phyloP scores from a whole-genome alignment of 1,140 invertebrate genomes.

The Camponotus pennsylvanicus region DNA sequence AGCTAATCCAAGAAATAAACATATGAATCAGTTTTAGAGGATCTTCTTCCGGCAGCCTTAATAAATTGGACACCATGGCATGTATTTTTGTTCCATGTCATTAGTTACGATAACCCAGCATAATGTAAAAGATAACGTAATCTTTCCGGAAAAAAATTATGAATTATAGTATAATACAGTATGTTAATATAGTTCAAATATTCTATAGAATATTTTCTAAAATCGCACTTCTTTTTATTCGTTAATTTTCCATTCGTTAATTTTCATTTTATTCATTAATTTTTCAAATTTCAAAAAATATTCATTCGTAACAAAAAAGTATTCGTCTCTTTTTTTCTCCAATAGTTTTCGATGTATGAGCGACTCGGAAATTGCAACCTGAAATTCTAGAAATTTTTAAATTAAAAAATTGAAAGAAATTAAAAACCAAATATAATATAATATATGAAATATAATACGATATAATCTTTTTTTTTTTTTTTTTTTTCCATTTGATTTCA shows the following conservation, averaged over 20 bases:
- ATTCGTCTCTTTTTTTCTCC: not conserved
- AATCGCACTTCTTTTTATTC: not conserved
- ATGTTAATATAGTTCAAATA: not conserved
- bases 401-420: not conserved
- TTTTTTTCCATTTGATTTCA: not conserved
- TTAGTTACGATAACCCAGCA: conserved; percentile 42
- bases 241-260: not conserved
- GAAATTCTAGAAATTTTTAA: not conserved
- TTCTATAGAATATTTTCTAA: not conserved
- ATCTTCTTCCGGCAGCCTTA: conserved; percentile 32
- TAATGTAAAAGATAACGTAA: conserved; percentile 9
- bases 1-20: conserved; percentile 22
- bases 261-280: not conserved
- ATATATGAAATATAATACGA: too few species aligned
- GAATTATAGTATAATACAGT: too few species aligned
- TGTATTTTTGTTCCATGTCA: conserved; percentile 24
- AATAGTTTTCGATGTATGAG: not conserved
- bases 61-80: conserved; percentile 25
- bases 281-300: not conserved
- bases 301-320: not conserved
- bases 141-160: not conserved
- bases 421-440: not conserved
- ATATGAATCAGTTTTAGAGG: conserved; percentile 4
- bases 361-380: too few species aligned
- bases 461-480: not conserved